Evolutionary conservation across 2,113 vertebrate species (phyloP).

Genomic region (Perca schrenkii): DNA sequence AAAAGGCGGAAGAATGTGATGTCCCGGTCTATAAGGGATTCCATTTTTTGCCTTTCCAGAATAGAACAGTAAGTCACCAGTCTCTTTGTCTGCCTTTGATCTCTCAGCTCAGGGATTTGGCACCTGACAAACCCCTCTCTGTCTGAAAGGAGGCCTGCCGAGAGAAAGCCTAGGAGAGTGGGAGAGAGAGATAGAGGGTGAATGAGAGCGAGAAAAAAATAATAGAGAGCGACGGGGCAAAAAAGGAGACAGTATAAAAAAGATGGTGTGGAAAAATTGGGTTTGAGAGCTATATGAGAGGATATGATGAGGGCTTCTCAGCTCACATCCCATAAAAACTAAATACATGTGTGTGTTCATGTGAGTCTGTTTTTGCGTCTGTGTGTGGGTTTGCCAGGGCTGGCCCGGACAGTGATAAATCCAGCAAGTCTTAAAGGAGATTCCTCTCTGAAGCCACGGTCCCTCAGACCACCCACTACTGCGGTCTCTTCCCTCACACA

Average conservation of each 20-base stretch:
- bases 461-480: conserved; percentile 79
- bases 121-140: conserved; percentile 80
- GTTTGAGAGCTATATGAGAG: conserved; percentile 47
- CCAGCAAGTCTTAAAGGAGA: conserved; percentile 76
- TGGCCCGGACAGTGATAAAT: conserved; percentile 75
- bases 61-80: conserved; percentile 83
- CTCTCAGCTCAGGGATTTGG: conserved; percentile 77
- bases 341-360: conserved; percentile 63
- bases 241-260: conserved; percentile 37
- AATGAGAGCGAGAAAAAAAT: conserved; percentile 40
- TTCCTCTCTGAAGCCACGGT: conserved; percentile 69
- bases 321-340: conserved; percentile 61
- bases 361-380: conserved; percentile 57
- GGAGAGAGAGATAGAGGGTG: conserved; percentile 41
- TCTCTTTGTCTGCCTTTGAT: conserved; percentile 82
- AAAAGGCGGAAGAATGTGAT: conserved; percentile 73
- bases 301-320: conserved; percentile 58
- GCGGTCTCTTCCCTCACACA: conserved; percentile 65
- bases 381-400: conserved; percentile 62
- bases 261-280: conserved; percentile 56
- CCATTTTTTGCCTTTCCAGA: conserved; percentile 78
- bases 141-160: conserved; percentile 73
- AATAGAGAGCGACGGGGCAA: conserved; percentile 29
- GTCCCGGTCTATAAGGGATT: conserved; percentile 78
- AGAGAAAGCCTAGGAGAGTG: conserved; percentile 57